Base-by-base conservation (phyloP, 2,797 vertebrate genomes). In the Hylomyscus alleni region DNA sequence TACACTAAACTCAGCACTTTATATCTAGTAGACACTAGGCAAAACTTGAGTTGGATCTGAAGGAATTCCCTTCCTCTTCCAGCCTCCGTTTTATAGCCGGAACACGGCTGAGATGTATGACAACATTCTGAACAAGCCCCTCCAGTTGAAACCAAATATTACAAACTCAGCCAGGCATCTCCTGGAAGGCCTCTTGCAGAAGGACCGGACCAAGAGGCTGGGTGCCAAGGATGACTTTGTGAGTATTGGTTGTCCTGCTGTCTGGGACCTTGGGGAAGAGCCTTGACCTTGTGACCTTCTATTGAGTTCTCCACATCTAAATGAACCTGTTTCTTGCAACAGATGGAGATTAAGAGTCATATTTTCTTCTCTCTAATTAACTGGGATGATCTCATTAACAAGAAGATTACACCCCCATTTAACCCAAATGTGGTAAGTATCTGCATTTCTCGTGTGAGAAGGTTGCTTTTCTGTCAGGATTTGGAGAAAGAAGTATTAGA, bases 31-130 rank as follows among this genome's bases (percentile, higher is more conserved):
- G 4, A 0, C n/a, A 22, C 29, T 50, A 0, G 72, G 1, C 12
- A 10, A 56, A 91, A 87, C 78, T 89, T 67, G 3, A 69, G 0
- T 19, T 75, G 77, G 92, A 20, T 22, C 17, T 22, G 40, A 86
- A 95, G 37, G 73, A 3, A 44, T 54, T 44, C 5, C 19, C 22
- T 58, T 22, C 2, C 5, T 0, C 97, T 93, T 72, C 52, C 98
- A 99, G 99, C 99, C 99, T 52, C 99, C 99, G 0, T 99, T 99
- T 98, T 99, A 99, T 96, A 99, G 99, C 98, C 99, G 99, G 54
- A 99, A 99, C 98, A 99, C 99, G 0, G 99, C 99, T 0, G 99
- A 99, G 98, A 99, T 99, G 99, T 99, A 99, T 0, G 99, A 99
- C 98, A 99, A 99, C 98, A 99, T 99, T 98, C 98, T 99, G 98